phyloP scores from a whole-genome alignment of 2,113 vertebrate genomes.

The Vidua macroura region DNA sequence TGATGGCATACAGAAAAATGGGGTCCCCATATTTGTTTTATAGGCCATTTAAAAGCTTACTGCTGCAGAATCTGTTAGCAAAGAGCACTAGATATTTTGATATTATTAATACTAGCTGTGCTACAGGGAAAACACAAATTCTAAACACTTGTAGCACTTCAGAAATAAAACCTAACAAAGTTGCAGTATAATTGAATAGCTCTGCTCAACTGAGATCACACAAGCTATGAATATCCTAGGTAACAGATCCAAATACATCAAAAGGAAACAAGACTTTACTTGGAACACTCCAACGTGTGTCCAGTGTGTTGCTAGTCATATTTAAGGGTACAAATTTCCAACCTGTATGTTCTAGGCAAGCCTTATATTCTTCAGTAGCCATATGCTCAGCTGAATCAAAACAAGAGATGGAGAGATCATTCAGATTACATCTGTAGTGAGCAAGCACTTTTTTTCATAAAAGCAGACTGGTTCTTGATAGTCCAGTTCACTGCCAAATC shows the following conservation, averaged over 20 bases:
- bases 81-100: neutral
- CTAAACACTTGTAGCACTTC: neutral
- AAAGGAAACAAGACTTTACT: neutral
- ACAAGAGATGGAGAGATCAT: neutral
- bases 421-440: neutral
- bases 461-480: neutral
- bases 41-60: neutral
- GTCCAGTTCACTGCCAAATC: neutral
- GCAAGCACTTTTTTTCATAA: neutral
- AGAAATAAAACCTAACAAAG: neutral
- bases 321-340: neutral
- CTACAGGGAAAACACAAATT: neutral
- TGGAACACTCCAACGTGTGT: neutral
- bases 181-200: neutral
- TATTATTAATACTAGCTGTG: neutral
- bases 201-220: neutral
- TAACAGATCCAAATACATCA: neutral
- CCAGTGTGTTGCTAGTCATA: neutral
- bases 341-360: neutral
- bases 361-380: neutral
- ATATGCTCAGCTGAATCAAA: neutral
- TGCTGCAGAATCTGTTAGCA: neutral
- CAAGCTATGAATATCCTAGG: accelerated
- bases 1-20: accelerated
- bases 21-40: neutral